phyloP scores from a whole-genome alignment of 2,888 invertebrate genomes.

The Dexiosoma caninum region DNA sequence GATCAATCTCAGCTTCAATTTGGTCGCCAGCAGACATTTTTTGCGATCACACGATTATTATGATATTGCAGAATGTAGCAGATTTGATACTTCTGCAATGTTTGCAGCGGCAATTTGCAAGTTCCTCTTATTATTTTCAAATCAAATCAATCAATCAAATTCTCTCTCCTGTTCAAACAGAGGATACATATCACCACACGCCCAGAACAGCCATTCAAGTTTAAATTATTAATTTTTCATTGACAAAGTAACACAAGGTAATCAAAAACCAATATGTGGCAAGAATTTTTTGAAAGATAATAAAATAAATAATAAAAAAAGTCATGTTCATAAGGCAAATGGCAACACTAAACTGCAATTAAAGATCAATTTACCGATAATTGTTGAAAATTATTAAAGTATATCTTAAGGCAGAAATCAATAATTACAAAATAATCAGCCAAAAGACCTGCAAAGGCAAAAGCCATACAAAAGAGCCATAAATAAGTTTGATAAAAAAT shows the following conservation, averaged over 20 bases:
- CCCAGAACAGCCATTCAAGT: too few species aligned
- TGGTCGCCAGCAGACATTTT: too few species aligned
- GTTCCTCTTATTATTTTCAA: too few species aligned
- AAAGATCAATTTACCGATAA: constrained; percentile 42
- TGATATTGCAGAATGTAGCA: too few species aligned
- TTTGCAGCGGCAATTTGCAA: too few species aligned
- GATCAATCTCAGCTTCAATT: too few species aligned
- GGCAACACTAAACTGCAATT: constrained; percentile 21
- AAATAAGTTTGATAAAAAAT: constrained; percentile 7
- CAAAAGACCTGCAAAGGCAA: neutral
- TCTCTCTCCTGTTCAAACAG: too few species aligned
- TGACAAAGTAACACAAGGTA: neutral
- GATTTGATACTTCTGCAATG: too few species aligned
- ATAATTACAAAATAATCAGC: constrained; percentile 35
- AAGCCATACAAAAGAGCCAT: neutral
- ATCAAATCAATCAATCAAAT: too few species aligned
- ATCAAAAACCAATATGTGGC: neutral
- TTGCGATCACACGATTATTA: too few species aligned
- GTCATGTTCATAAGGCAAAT: neutral
- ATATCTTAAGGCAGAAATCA: constrained; percentile 53
- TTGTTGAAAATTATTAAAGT: constrained; percentile 25
- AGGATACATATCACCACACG: too few species aligned
- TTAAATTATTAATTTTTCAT: neutral
- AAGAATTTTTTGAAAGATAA: neutral
- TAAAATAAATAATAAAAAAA: too few species aligned